Evolutionary conservation across 2,888 invertebrate genomes (phyloP).

Genomic region (Drosophila fulvimacula): DNA sequence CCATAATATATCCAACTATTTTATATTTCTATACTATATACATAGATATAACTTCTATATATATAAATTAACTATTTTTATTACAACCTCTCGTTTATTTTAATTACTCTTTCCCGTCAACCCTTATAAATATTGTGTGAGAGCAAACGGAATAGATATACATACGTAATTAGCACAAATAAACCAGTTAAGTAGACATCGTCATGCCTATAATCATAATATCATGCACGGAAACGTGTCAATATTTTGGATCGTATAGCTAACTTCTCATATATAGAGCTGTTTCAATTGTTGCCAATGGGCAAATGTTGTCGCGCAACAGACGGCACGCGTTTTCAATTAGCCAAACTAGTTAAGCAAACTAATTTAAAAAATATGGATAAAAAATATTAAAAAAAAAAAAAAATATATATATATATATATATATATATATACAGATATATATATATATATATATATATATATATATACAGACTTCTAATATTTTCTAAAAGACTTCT

Average conservation of each 20-base stretch:
- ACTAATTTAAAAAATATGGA: constrained; percentile 1
- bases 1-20: not conserved
- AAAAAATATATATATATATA: too few species aligned
- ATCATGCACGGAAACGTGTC: constrained; percentile 36
- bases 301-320: constrained; percentile 6
- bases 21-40: too few species aligned
- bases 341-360: constrained; percentile 27
- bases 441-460: too few species aligned
- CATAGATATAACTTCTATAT: too few species aligned
- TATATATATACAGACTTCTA: not conserved
- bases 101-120: not conserved
- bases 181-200: constrained; percentile 25
- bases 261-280: not conserved
- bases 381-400: not conserved
- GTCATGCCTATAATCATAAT: constrained; percentile 33
- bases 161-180: constrained; percentile 3
- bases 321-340: constrained; percentile 39
- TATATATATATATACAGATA: not conserved
- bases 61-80: too few species aligned
- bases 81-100: not conserved
- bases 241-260: constrained; percentile 15
- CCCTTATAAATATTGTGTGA: not conserved
- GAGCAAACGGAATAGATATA: not conserved
- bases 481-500: constrained; percentile 31
- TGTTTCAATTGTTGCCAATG: constrained; percentile 31